Base-by-base conservation (phyloP, 2,888 invertebrate genomes). In the Phytoseiulus persimilis region DNA sequence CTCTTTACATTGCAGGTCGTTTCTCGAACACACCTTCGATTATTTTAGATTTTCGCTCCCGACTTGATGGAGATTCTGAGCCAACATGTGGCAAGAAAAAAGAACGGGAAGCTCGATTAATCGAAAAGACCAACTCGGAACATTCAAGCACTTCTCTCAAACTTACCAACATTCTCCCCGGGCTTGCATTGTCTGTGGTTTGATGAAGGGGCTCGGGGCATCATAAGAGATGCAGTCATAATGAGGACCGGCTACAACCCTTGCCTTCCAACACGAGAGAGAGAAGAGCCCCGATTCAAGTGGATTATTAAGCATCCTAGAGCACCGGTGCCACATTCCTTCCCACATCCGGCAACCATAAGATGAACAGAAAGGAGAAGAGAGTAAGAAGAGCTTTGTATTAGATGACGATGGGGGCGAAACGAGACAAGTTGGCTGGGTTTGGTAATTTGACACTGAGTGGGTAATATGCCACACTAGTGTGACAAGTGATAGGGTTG, bases 361-460 rank as follows among this genome's bases (percentile, higher is more conserved):
- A 65, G 65, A 65, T 28, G 65, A 65, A 65, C 65, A 65, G 28
- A 28, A 65, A 65, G 65, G 18, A 28, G 14, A 65, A 28, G 18
- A 65, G 65, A 65, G 65, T 65, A 65, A 65, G 65, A 65, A 14
- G 65, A 65, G 65, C 28, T 23, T 65, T 28, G 65, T 39, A 39
- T 39, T 39, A 9, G 39, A 39, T 39, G 65, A 65, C 65, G 65
- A 65, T 65, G 65, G 18, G 65, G 65, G 65, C 28, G 18, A 23
- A 23, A 65, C 65, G 65, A 65, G 65, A 65, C 65, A 65, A 65
- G 65, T 65, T 65, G 65, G 65, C 65, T 65, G 18, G 65, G 28
- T 65, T 65, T 65, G 65, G 65, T 65, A 65, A 65, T 65, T 65
- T 65, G 65, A 65, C 65, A 65, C 65, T 65, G 65, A 65, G 65